Conservation (phyloP, 2,888 invertebrate species). For the Corbicula japonica region DNA sequence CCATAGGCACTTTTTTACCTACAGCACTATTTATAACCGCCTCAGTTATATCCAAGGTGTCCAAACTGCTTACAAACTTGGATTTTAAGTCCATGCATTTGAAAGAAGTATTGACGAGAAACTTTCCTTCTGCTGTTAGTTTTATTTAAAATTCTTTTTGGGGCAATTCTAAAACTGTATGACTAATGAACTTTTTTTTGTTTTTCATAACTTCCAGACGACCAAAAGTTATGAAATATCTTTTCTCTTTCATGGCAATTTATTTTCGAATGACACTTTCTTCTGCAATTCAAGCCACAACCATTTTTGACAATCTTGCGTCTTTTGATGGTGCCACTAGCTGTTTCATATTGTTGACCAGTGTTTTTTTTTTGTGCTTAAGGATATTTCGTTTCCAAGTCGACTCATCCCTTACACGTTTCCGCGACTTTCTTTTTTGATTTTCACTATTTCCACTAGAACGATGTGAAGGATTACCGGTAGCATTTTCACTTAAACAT, state of each 20-base stretch:
- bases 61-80: neutral
- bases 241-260: neutral
- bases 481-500: too few species aligned
- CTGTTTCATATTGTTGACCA: neutral
- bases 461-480: too few species aligned
- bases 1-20: neutral
- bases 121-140: neutral
- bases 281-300: neutral
- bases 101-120: neutral
- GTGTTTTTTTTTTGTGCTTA: neutral
- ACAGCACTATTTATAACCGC: neutral
- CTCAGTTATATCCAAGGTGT: neutral
- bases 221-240: constrained; percentile 5
- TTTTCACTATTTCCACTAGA: too few species aligned
- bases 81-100: neutral
- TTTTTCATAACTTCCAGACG: constrained; percentile 6
- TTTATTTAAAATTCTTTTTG: constrained; percentile 2
- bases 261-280: neutral
- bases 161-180: constrained; percentile 1
- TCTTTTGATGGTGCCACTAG: neutral
- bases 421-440: neutral
- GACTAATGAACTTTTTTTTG: neutral
- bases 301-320: neutral
- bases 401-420: neutral
- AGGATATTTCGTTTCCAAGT: neutral